phyloP scores from a whole-genome alignment of 2,888 invertebrate species.

The Mesorhabditis spiculigera region DNA sequence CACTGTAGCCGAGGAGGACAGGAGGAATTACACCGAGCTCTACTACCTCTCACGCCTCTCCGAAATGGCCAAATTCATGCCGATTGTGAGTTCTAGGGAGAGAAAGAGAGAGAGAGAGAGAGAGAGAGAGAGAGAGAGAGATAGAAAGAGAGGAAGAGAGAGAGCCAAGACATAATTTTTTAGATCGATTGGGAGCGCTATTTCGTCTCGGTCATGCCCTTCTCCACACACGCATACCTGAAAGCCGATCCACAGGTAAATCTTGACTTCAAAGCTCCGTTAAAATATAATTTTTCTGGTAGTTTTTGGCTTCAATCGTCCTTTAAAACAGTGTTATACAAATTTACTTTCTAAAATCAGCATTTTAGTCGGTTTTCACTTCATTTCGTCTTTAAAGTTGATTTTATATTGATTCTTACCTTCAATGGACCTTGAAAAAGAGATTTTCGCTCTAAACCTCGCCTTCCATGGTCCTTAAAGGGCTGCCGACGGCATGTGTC shows the following conservation, averaged over 20 bases:
- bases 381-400: too few species aligned
- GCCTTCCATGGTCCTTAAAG: too few species aligned
- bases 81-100: constrained; percentile 36
- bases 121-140: not conserved
- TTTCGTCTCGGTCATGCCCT: constrained; percentile 51
- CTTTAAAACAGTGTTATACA: not conserved
- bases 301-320: not conserved
- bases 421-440: too few species aligned
- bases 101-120: not conserved
- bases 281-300: not conserved
- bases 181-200: constrained; percentile 56
- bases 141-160: not conserved
- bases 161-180: constrained; percentile 2
- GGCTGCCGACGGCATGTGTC: too few species aligned
- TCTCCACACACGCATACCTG: constrained; percentile 48
- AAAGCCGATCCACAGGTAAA: constrained; percentile 51
- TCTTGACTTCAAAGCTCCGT: not conserved
- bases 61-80: constrained; percentile 42
- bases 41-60: constrained; percentile 47
- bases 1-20: constrained; percentile 51
- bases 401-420: too few species aligned
- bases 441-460: too few species aligned
- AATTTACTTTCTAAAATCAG: not conserved
- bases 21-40: constrained; percentile 41
- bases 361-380: too few species aligned